Conservation (phyloP, 2,888 invertebrate species). For the Agonopterix heracliana region DNA sequence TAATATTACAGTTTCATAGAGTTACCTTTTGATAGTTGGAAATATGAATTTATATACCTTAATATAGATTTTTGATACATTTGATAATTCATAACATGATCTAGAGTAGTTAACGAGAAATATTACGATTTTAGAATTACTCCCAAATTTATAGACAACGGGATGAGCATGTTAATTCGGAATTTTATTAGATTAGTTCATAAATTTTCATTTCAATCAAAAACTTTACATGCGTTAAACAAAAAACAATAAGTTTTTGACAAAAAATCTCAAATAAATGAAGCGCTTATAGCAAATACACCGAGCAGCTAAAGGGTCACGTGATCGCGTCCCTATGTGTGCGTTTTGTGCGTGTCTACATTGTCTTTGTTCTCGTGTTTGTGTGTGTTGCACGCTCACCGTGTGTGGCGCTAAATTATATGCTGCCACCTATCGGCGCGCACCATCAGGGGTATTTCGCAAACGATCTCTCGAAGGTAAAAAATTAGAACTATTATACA, state of each 20-base stretch:
- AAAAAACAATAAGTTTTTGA: conserved; percentile 1
- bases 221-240: conserved; percentile 3
- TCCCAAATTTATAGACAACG: conserved; percentile 57
- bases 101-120: conserved; percentile 44
- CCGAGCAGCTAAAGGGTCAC: conserved; percentile 61
- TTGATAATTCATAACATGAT: conserved; percentile 34
- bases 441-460: conserved; percentile 91
- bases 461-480: conserved; percentile 98
- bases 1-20: conserved; percentile 21
- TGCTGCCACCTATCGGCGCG: conserved; percentile 72
- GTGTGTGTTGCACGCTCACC: conserved; percentile 78
- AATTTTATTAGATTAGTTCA: conserved; percentile 51
- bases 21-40: conserved; percentile 37
- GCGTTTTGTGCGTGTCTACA: conserved; percentile 75
- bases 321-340: conserved; percentile 61
- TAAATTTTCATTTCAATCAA: conserved; percentile 30
- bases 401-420: conserved; percentile 71
- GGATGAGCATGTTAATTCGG: conserved; percentile 61
- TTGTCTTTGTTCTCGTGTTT: conserved; percentile 77
- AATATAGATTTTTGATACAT: conserved; percentile 42
- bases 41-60: conserved; percentile 14
- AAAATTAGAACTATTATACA: conserved; percentile 73
- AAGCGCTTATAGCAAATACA: conserved; percentile 72
- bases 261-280: not conserved
- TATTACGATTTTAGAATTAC: conserved; percentile 34